Percentiles rank a stretch among this genome's conserved stretches.
phyloP scores from a whole-genome alignment of 1,140 invertebrate genomes.

The Babylonia areolata region DNA sequence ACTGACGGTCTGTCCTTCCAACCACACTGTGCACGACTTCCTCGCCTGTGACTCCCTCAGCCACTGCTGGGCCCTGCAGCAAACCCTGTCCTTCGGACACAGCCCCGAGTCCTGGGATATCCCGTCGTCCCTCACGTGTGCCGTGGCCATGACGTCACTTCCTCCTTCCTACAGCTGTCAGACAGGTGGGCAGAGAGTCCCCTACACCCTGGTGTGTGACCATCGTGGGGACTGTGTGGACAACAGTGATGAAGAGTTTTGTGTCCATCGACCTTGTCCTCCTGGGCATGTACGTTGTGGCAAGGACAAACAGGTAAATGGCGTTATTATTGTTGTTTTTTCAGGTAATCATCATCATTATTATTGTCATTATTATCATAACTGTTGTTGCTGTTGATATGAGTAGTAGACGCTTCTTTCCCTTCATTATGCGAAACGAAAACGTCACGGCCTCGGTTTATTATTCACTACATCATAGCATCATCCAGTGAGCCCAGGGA shows the following conservation, averaged over 20 bases:
- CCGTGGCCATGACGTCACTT: background rate
- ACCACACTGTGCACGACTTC: background rate
- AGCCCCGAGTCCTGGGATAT: background rate
- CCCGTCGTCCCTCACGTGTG: background rate
- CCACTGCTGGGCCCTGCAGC: background rate
- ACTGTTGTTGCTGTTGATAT: too few relatives aligned
- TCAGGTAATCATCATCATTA: too few relatives aligned
- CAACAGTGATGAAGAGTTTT: conserved; percentile 14
- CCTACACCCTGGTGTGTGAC: conserved; percentile 13
- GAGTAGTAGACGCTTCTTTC: too few relatives aligned
- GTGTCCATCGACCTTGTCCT: background rate
- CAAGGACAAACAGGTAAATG: too few relatives aligned
- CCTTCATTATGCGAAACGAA: too few relatives aligned
- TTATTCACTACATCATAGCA: too few relatives aligned
- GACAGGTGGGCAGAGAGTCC: background rate
- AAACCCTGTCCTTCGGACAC: background rate
- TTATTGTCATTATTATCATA: too few relatives aligned
- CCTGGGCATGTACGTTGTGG: background rate
- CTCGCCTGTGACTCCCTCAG: background rate
- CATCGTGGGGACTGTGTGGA: background rate
- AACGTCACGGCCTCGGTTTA: too few relatives aligned
- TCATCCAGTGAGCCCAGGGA: too few relatives aligned
- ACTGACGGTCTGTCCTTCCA: background rate
- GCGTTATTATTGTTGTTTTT: too few relatives aligned
- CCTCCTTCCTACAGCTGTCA: conserved; percentile 1